Conservation (phyloP, 2,888 invertebrate genomes). For the Caenorhabditis afra region DNA sequence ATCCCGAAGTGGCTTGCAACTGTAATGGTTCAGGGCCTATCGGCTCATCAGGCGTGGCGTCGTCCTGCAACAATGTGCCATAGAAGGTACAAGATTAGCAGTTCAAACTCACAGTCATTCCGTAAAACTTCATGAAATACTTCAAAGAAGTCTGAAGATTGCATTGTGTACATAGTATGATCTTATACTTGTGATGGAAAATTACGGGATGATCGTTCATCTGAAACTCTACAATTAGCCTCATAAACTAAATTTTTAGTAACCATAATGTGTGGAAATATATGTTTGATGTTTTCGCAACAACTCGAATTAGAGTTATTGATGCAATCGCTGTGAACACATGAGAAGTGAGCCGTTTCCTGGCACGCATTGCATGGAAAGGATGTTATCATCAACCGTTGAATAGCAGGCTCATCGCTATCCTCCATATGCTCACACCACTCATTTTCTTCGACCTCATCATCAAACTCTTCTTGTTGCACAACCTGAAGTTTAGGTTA, state of each 20-base stretch:
- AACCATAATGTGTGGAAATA: conserved; percentile 29
- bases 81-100: neutral
- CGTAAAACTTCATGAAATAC: conserved; percentile 5
- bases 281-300: conserved; percentile 21
- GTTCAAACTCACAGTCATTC: conserved; percentile 1
- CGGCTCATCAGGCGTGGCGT: neutral
- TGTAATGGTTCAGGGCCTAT: neutral
- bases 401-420: neutral
- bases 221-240: conserved; percentile 7
- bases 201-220: conserved; percentile 24
- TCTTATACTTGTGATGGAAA: conserved; percentile 15
- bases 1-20: conserved; percentile 42
- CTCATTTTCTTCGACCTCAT: conserved; percentile 7
- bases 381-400: neutral
- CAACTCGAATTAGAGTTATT: neutral
- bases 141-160: conserved; percentile 6
- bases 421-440: conserved; percentile 21
- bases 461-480: neutral
- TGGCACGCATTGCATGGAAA: conserved; percentile 2
- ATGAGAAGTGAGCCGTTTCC: conserved; percentile 15
- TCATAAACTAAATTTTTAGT: too few relatives aligned
- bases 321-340: conserved; percentile 25
- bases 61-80: neutral
- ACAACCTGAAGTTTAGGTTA: neutral
- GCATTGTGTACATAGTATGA: conserved; percentile 16